These are phyloP conservation scores for Pararge aegeria DNA, from an alignment of 1,140 invertebrate genomes.

Conservation along the genomic window DNA sequence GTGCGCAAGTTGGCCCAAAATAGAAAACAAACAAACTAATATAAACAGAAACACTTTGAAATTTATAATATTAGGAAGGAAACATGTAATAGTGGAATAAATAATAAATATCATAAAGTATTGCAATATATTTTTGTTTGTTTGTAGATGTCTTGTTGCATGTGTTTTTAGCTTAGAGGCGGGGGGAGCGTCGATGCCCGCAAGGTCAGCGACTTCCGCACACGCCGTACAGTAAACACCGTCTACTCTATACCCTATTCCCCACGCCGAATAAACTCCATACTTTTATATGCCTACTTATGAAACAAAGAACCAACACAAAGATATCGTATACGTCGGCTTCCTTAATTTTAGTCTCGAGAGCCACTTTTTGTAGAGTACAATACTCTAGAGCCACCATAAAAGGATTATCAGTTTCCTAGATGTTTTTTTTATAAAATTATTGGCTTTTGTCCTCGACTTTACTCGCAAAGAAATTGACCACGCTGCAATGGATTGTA, in stretches of 20 bases:
- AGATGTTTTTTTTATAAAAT: too few relatives aligned
- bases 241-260: constrained; percentile 6
- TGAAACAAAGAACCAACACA: background rate
- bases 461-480: too few relatives aligned
- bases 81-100: too few relatives aligned
- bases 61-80: too few relatives aligned
- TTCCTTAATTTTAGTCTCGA: too few relatives aligned
- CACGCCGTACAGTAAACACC: constrained; percentile 25
- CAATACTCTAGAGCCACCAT: background rate
- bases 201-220: constrained; percentile 69
- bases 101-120: constrained; percentile 9
- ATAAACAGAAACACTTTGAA: too few relatives aligned
- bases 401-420: too few relatives aligned
- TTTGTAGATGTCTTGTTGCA: too few relatives aligned
- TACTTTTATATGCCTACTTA: background rate
- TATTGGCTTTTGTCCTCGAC: too few relatives aligned
- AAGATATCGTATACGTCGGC: background rate
- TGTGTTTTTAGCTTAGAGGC: constrained; percentile 33
- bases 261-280: background rate
- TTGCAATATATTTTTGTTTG: constrained; percentile 23
- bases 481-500: too few relatives aligned
- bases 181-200: constrained; percentile 39
- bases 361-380: background rate
- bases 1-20: too few relatives aligned
- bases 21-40: too few relatives aligned